Evolutionary conservation across 2,797 vertebrate species (phyloP).

Genomic region (Carcharodon carcharias): DNA sequence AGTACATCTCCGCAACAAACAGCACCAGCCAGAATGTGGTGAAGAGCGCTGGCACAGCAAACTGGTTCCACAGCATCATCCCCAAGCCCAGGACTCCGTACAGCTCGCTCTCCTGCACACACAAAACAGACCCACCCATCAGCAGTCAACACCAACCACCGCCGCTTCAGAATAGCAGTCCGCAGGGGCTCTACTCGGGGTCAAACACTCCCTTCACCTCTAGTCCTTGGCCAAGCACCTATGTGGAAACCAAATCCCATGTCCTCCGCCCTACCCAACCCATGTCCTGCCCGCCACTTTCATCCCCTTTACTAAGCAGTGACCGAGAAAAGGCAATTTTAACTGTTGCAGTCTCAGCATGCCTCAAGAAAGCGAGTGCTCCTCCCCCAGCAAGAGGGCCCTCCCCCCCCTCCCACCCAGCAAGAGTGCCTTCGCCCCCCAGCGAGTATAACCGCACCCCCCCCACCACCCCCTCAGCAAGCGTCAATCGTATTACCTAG

Average conservation of each 20-base stretch:
- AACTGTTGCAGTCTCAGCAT: background rate
- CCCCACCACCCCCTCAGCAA: too few species aligned
- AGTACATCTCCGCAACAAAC: constrained; percentile 64
- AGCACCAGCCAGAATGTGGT: constrained; percentile 75
- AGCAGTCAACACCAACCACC: background rate
- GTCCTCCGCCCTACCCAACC: background rate
- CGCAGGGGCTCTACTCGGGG: too few species aligned
- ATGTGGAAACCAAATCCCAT: background rate
- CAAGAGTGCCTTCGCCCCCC: too few species aligned
- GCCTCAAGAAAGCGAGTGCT: background rate
- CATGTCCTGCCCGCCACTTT: background rate
- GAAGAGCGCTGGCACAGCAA: constrained; percentile 72
- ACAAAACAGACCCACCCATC: background rate
- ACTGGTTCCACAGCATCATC: constrained; percentile 71
- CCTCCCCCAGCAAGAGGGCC: too few species aligned
- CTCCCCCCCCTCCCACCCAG: too few species aligned
- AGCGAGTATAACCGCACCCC: too few species aligned
- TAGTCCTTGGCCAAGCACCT: background rate
- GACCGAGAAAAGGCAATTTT: background rate
- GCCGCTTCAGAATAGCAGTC: background rate
- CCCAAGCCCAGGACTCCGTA: constrained; percentile 65
- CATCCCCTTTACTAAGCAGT: background rate
- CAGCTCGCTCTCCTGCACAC: constrained; percentile 61
- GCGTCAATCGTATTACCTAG: too few species aligned
- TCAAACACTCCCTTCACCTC: background rate